A percentile compares a stretch with the other conserved stretches of the same genome.
Evolutionary conservation across 2,888 invertebrate genomes (phyloP).

Genomic region (Parnassius glacialis): DNA sequence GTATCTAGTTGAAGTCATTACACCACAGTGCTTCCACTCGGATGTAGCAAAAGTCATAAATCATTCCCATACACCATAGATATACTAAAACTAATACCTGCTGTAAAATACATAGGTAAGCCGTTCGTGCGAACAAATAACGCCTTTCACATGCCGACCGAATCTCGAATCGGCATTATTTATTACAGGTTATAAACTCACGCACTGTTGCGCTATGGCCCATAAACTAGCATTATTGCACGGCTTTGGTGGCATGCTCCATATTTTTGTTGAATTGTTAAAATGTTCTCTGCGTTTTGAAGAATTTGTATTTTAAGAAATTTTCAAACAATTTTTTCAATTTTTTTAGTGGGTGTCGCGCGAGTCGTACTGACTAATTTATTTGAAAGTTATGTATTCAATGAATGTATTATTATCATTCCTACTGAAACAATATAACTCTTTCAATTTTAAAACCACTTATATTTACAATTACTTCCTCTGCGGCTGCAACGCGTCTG

Average conservation of each 20-base stretch:
- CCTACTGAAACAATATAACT: too few species aligned
- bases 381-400: too few species aligned
- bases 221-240: conserved; percentile 33
- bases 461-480: too few species aligned
- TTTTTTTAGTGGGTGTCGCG: too few species aligned
- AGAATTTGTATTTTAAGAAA: too few species aligned
- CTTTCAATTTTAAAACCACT: too few species aligned
- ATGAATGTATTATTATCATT: too few species aligned
- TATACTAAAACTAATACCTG: conserved; percentile 18
- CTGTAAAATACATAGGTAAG: conserved; percentile 30
- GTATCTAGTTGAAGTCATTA: conserved; percentile 24
- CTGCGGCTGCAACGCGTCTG: too few species aligned
- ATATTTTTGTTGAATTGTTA: too few species aligned
- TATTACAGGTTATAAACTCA: conserved; percentile 34
- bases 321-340: too few species aligned
- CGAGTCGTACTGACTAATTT: too few species aligned
- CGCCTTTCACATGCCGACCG: conserved; percentile 28
- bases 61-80: conserved; percentile 20
- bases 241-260: conserved; percentile 9
- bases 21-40: conserved; percentile 14
- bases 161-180: conserved; percentile 35
- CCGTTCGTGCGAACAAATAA: conserved; percentile 36
- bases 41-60: conserved; percentile 21
- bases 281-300: too few species aligned
- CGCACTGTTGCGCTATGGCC: conserved; percentile 33